Percentiles rank a stretch among this genome's conserved stretches.
Evolutionary conservation across 64 coral and sea anemone genomes (phyloP).

Genomic region (Stichodactyla mertensii): DNA sequence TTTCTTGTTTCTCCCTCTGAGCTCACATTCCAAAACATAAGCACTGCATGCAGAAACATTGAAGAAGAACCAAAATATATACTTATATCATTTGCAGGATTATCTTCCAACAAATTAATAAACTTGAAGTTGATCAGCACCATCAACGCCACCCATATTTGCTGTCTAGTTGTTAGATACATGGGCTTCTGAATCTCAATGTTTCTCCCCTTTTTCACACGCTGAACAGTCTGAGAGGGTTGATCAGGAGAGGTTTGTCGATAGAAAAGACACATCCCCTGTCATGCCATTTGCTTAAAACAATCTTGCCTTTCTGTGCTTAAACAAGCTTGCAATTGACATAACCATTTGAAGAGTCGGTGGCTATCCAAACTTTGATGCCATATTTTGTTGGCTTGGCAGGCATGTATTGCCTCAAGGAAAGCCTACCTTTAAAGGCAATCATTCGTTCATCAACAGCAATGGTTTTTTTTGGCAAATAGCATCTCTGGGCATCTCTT

Average conservation of each 20-base stretch:
- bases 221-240: no score
- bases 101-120: no score
- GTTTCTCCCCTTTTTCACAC: no score
- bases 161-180: no score
- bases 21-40: neutral
- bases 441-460: slow-evolving; percentile 48
- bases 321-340: neutral
- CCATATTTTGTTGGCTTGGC: neutral
- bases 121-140: no score
- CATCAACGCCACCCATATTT: no score
- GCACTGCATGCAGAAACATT: slow-evolving; percentile 22
- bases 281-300: no score
- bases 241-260: no score
- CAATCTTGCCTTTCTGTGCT: no score
- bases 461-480: slow-evolving; percentile 28
- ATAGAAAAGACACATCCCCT: no score
- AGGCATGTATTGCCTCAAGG: neutral
- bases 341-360: slow-evolving; percentile 31
- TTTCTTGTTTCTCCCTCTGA: neutral
- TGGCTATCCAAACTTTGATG: slow-evolving; percentile 42
- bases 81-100: neutral
- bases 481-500: slow-evolving; percentile 22
- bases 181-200: no score
- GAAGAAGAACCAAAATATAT: slow-evolving; percentile 39
- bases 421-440: slow-evolving; percentile 41